These are phyloP conservation scores for Peromyscus polionotus DNA, from an alignment of 2,113 vertebrate species.

Conservation along the genomic window DNA sequence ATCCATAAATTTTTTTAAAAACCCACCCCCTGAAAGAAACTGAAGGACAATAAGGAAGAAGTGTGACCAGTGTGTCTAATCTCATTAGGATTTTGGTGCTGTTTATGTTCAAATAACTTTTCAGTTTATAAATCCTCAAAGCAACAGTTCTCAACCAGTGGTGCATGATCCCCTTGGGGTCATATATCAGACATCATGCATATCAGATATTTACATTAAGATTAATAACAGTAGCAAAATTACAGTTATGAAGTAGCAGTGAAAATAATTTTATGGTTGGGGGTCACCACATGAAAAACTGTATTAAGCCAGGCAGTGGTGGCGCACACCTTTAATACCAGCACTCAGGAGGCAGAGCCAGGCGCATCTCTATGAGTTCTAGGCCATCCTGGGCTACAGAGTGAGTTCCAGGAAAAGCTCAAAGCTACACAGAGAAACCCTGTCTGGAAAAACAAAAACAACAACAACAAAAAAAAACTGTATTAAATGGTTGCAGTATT, in stretches of 20 bases:
- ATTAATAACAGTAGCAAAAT: background rate
- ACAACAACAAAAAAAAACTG: background rate
- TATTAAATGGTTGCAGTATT: background rate
- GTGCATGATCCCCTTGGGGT: background rate
- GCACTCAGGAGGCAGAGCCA: no score
- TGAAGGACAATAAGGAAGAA: constrained; percentile 11
- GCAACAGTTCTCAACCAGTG: background rate
- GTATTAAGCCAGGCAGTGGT: background rate
- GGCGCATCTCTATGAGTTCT: no score
- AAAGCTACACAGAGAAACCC: no score
- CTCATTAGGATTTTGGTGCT: constrained; percentile 30
- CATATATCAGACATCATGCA: background rate
- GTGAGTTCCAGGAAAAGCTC: no score
- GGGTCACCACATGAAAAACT: background rate
- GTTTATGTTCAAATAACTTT: constrained; percentile 24
- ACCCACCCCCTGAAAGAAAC: background rate
- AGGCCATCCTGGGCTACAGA: no score
- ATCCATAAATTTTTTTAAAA: background rate
- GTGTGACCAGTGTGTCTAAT: background rate
- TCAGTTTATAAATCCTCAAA: constrained; percentile 63
- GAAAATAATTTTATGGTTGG: background rate
- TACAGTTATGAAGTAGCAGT: background rate
- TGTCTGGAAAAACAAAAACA: no score
- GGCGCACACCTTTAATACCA: no score
- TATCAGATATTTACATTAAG: background rate